These are phyloP conservation scores for Thysanoteuthis rhombus DNA, from an alignment of 2,888 invertebrate species.

Conservation along the genomic window DNA sequence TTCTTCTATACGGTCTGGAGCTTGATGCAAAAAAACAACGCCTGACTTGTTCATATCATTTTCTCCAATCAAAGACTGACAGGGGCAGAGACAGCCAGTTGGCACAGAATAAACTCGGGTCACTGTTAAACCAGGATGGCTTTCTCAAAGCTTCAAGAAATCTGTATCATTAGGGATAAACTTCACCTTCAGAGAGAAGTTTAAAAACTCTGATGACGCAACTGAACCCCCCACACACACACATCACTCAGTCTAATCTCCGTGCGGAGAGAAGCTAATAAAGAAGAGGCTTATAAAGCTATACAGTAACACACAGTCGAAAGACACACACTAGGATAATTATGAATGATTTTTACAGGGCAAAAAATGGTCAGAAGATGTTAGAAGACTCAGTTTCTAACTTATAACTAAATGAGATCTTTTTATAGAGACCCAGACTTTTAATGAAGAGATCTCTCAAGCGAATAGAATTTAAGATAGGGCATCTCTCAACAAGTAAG, in stretches of 20 bases:
- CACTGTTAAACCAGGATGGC: neutral
- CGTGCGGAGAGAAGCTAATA: neutral
- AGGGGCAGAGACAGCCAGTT: neutral
- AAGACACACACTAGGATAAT: neutral
- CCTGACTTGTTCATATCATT: neutral
- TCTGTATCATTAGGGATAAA: neutral
- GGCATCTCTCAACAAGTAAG: too few species aligned
- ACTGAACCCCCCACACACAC: neutral
- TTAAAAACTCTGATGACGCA: neutral
- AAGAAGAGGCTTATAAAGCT: neutral
- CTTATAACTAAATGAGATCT: too few species aligned
- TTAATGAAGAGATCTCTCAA: too few species aligned
- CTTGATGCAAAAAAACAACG: neutral
- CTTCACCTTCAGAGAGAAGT: neutral
- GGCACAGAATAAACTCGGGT: neutral
- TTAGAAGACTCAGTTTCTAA: neutral
- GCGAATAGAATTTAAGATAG: too few species aligned
- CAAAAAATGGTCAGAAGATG: neutral
- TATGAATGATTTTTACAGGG: neutral
- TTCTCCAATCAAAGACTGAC: neutral
- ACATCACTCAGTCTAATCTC: too few species aligned
- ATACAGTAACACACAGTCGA: neutral
- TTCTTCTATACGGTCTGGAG: neutral
- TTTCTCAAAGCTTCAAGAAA: neutral
- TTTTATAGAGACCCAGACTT: too few species aligned